A percentile compares a stretch with the other conserved stretches of the same genome.
phyloP scores from a whole-genome alignment of 1,140 invertebrate species.

The Pteromalus puparum region DNA sequence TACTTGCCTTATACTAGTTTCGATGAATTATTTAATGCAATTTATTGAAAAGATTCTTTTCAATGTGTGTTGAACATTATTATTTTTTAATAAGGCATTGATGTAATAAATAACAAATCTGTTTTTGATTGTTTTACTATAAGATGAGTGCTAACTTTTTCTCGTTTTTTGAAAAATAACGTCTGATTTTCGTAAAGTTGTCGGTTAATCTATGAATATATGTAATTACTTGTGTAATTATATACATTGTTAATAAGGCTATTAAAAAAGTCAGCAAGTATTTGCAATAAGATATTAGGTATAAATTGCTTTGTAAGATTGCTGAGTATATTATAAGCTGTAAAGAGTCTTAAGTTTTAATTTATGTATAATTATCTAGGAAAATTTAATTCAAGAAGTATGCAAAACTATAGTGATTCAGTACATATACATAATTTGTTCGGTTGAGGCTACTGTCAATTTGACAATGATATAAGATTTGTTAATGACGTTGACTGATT shows the following conservation, averaged over 20 bases:
- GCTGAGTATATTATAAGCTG: not conserved
- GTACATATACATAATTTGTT: not conserved
- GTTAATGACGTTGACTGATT: conserved; percentile 29
- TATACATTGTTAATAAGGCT: not conserved
- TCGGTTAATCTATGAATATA: not conserved
- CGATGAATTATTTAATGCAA: not conserved
- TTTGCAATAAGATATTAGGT: not conserved
- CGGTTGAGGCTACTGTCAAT: not conserved
- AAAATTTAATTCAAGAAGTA: too few species aligned
- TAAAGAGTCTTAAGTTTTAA: not conserved
- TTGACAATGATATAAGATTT: not conserved
- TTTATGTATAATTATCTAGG: too few species aligned
- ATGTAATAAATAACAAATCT: too few species aligned
- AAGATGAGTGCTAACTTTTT: too few species aligned
- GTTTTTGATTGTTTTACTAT: too few species aligned
- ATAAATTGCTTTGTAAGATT: not conserved
- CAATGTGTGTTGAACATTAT: too few species aligned
- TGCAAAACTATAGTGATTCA: not conserved
- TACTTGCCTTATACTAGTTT: not conserved
- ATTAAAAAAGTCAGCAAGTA: not conserved
- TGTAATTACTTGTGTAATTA: not conserved
- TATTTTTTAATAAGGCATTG: too few species aligned
- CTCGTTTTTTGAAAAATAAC: too few species aligned
- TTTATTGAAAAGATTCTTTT: too few species aligned
- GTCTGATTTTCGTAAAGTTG: not conserved